Evolutionary conservation across 2,888 invertebrate genomes (phyloP), one percentile per base, ranked within the genome.

Genomic region (Corbicula japonica): DNA sequence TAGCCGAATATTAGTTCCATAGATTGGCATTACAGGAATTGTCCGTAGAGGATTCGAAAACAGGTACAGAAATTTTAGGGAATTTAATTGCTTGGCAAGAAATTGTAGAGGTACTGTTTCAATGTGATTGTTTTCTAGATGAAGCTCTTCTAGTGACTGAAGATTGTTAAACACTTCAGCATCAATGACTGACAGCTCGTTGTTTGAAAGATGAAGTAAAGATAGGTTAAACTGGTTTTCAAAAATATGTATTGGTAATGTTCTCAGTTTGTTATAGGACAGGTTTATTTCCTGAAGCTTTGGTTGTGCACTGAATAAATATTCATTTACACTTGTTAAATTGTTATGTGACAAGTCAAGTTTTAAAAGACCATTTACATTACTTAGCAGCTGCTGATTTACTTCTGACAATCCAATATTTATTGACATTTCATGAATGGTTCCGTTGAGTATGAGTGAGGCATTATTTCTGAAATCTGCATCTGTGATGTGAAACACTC

Each of bases 21-120:
- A 50, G 21, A 50, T 26, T 23, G 50, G 50, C 23, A 50, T 23
- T 26, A 50, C 50, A 15, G 50, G 50, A n/a, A 50, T 50, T 50
- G 50, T 50, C 26, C 28, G 23, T 2, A 50, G 4, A 6, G 21
- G 21, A 23, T 50, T 50, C 3, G 26, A 50, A 21, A 10, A 15
- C 26, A 50, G 21, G 15, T 10, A 46, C 15, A 46, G 21, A 4
- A 46, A 46, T 15, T 8, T 46, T 21, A 46, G 46, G 26, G 26
- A 50, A 26, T 26, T 5, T 4, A 21, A 26, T 26, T 50, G 21
- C n/a, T 50, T 10, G 23, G 23, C 8, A 10, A 23, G 50, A 26
- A 23, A 23, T 8, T 15, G 3, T 23, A 26, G 21, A 6, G 50
- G 50, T 50, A 50, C 8, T 2, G 23, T 4, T 12, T 15, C 2